Conservation (phyloP, 2,113 vertebrate species). For the Oxyura jamaicensis region DNA sequence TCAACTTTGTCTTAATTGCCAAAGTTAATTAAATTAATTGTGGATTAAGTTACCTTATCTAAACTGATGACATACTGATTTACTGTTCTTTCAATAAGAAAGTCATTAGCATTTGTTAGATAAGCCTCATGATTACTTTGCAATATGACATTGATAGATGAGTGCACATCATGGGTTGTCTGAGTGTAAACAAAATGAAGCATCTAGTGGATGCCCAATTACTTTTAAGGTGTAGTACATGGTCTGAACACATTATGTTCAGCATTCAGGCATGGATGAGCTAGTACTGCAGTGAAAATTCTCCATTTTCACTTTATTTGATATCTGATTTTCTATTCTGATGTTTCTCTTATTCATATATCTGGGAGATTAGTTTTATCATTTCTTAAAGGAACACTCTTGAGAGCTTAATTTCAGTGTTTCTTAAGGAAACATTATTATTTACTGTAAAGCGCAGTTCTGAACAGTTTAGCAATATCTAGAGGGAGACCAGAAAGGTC, state of each 20-base stretch:
- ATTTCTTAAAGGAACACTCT: background rate
- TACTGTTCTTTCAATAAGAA: slow-evolving; percentile 22
- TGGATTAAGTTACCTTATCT: slow-evolving; percentile 39
- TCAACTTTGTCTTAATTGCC: slow-evolving; percentile 36
- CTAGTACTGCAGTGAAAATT: background rate
- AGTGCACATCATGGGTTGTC: background rate
- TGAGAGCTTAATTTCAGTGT: background rate
- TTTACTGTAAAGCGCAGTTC: background rate
- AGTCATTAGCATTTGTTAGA: slow-evolving; percentile 41
- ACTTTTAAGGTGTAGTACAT: background rate
- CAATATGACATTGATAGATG: background rate
- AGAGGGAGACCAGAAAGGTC: background rate
- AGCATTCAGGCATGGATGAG: background rate
- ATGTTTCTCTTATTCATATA: background rate
- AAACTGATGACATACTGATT: slow-evolving; percentile 8
- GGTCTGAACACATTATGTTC: background rate
- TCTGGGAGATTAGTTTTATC: background rate
- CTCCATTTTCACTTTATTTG: background rate
- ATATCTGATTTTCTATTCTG: background rate
- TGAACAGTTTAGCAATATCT: background rate
- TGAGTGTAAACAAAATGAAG: slow-evolving; percentile 10
- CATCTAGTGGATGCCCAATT: background rate
- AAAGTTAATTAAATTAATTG: slow-evolving; percentile 61
- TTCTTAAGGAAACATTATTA: background rate
- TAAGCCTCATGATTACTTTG: slow-evolving; percentile 19